Conservation (phyloP, 2,113 vertebrate species). For the Cyphomyrus plagiostoma region DNA sequence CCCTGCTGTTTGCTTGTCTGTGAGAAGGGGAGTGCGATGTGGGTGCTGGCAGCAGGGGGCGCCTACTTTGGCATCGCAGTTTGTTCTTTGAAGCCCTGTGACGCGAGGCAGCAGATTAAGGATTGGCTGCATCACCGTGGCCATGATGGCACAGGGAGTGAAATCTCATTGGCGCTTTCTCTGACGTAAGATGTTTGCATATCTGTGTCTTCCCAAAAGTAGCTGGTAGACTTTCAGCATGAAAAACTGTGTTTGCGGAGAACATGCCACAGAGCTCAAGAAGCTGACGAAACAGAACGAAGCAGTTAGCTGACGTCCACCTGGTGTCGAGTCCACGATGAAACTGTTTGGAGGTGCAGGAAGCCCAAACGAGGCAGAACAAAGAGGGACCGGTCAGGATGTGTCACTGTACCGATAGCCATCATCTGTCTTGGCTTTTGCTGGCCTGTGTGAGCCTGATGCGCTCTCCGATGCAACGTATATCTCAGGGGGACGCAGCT, state of each 20-base stretch:
- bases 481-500: not conserved
- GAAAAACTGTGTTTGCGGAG: not conserved
- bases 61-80: not conserved
- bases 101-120: not conserved
- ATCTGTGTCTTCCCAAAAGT: not conserved
- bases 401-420: not conserved
- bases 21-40: not conserved
- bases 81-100: not conserved
- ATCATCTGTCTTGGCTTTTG: not conserved
- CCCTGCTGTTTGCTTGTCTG: not conserved
- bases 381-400: not conserved
- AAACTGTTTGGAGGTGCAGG: not conserved
- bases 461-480: not conserved
- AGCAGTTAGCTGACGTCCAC: not conserved
- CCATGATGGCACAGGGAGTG: not conserved
- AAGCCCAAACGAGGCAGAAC: not conserved
- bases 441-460: not conserved
- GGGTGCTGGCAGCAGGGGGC: not conserved
- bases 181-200: not conserved
- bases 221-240: not conserved
- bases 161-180: not conserved
- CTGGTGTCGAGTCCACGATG: not conserved
- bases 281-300: not conserved
- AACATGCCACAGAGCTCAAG: not conserved
- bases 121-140: not conserved